Base-by-base conservation (phyloP, 2,888 invertebrate species). In the Cinara cedri region DNA sequence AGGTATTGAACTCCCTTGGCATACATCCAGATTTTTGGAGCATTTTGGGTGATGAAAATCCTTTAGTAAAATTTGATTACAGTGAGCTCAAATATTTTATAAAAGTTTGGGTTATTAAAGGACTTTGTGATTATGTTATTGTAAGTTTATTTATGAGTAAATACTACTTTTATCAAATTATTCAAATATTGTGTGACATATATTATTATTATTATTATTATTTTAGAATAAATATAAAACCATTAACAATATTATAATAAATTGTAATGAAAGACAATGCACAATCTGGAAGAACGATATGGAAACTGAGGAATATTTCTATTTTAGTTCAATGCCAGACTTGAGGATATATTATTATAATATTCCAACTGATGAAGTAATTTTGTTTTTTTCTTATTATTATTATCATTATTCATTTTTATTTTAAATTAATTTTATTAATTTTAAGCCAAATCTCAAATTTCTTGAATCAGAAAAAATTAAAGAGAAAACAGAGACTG, bases 51-150 rank as follows among this genome's bases (percentile, higher is more conserved):
- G 86, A 86, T 63, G 85, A 84, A 74, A 87, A 88, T 82, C 87
- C 87, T 11, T 83, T 89, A 68, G 86, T 86, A 46, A 86, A 86
- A 72, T 86, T 85, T 81, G 85, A 86, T 60, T 90, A 88, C 83
- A 88, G 88, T 83, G 87, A 88, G 72, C 84, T 89, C 65, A 86
- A 84, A 16, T 87, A 87, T 71, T 87, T 88, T 82, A 86, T 88
- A 82, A 86, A 87, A 83, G 87, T 89, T 11, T 89, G 89, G 89
- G 85, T 89, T 57, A 83, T 89, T 55, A 90, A 90, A 84, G 86
- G 87, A 54, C 84, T 89, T 60, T 89, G 89, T 85, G 89, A 89
- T 83, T 81, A 82, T 75, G 57, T 82, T 13, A 65, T 82, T 78
- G 84, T 84, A 82, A 82, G 83, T 82, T 66, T 3, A 55, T 34